These are phyloP conservation scores for Agapornis canus DNA, from an alignment of 2,797 vertebrate species.

Conservation along the genomic window DNA sequence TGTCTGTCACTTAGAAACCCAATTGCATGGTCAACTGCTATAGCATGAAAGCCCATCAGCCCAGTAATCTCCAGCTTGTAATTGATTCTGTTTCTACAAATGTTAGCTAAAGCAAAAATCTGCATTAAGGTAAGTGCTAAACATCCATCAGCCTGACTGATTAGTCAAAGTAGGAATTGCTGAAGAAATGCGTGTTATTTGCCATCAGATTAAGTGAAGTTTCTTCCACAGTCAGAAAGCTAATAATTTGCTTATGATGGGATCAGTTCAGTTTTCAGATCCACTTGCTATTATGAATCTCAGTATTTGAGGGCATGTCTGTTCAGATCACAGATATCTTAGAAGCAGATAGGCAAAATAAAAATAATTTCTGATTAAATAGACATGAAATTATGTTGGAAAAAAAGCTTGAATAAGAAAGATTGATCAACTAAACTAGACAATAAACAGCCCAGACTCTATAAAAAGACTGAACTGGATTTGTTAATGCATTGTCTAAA, in stretches of 20 bases:
- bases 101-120: conserved; percentile 77
- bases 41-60: conserved; percentile 60
- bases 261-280: conserved; percentile 43
- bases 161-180: conserved; percentile 61
- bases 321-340: not conserved
- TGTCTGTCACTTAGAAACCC: conserved; percentile 51
- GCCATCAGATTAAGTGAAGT: conserved; percentile 73
- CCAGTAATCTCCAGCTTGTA: conserved; percentile 61
- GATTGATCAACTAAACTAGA: not conserved
- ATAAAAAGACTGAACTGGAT: not conserved
- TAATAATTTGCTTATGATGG: conserved; percentile 67
- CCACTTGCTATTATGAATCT: conserved; percentile 12
- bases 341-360: not conserved
- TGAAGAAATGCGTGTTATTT: conserved; percentile 72
- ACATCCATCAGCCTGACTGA: conserved; percentile 74
- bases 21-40: conserved; percentile 59
- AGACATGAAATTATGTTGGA: not conserved
- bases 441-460: not conserved
- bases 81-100: conserved; percentile 74
- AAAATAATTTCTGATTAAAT: conserved; percentile 42
- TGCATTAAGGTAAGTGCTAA: conserved; percentile 69
- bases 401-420: not conserved
- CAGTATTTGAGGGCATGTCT: conserved; percentile 48
- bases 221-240: conserved; percentile 72
- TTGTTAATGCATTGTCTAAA: not conserved